Base-by-base conservation (phyloP, 2,888 invertebrate genomes). In the Microdon myrmicae region DNA sequence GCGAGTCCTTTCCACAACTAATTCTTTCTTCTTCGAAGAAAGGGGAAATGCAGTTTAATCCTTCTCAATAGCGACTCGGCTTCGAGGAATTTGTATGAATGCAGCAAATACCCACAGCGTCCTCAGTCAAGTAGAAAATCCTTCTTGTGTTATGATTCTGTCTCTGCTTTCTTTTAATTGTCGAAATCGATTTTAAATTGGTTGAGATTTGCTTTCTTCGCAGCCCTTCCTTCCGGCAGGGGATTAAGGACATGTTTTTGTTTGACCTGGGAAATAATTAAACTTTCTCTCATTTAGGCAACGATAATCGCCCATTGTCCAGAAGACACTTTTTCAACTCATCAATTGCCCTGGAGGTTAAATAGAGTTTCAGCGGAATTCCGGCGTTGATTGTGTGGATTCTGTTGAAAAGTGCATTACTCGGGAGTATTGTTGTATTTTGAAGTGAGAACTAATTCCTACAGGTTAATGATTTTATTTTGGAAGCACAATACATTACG, bases 11-110 rank as follows among this genome's bases (percentile, higher is more conserved):
- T 17, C n/a, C 4, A 23, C 31, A n/a, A 19, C n/a, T 17, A 1
- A n/a, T 32, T 19, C 19, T 32, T 25, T 34, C 32, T 14, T 17
- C 19, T 16, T 17, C 9, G 28, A 10, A 9, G 19, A 29, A 25
- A 9, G 35, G 22, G 14, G 23, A 29, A 44, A 44, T 44, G 44
- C 14, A 34, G 37, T 54, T 64, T 47, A 64, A 64, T 58, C 56
- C 51, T 45, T 61, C 44, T 49, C 4, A 16, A 20, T 34, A n/a
- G n/a, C n/a, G n/a, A n/a, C n/a, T n/a, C n/a, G n/a, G n/a, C n/a
- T n/a, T n/a, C n/a, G n/a, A n/a, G n/a, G 37, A 41, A 64, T 41
- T 47, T 48, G 39, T 35, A 64, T 64, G 45, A 58, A 55, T 56
- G 45, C 22, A 45, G n/a, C n/a, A n/a, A n/a, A n/a, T n/a, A n/a